phyloP scores from a whole-genome alignment of 1,140 invertebrate genomes.

The Drosophila prosaltans region DNA sequence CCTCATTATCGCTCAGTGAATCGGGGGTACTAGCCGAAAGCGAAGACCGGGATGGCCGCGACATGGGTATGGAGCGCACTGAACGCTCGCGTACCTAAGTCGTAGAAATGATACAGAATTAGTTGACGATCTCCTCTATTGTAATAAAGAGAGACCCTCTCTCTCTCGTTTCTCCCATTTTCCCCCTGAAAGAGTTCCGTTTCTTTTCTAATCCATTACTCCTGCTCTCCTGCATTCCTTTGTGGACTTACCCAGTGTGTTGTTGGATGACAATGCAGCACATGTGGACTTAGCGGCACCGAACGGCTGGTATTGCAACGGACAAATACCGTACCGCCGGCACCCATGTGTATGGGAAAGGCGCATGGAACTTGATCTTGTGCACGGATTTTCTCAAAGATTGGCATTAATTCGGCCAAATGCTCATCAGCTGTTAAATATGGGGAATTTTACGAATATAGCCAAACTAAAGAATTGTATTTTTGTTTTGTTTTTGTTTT shows the following conservation, averaged over 20 bases:
- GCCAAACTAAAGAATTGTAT: slow-evolving; percentile 19
- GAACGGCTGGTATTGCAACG: slow-evolving; percentile 82
- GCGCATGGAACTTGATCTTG: slow-evolving; percentile 93
- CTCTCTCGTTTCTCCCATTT: slow-evolving; percentile 2
- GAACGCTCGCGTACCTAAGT: slow-evolving; percentile 94
- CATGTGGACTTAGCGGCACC: slow-evolving; percentile 82
- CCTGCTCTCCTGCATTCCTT: slow-evolving; percentile 6
- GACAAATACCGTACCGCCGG: slow-evolving; percentile 83
- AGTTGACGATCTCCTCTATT: too few relatives aligned
- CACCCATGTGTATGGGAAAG: slow-evolving; percentile 92
- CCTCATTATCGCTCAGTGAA: slow-evolving; percentile 93
- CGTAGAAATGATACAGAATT: too few relatives aligned
- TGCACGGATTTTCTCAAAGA: slow-evolving; percentile 95
- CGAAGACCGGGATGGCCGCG: slow-evolving; percentile 88
- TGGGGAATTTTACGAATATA: slow-evolving; percentile 32
- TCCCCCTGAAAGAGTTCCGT: neutral
- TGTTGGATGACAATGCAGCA: slow-evolving; percentile 85
- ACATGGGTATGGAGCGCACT: slow-evolving; percentile 92
- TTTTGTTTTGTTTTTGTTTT: slow-evolving; percentile 14
- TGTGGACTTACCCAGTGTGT: slow-evolving; percentile 87
- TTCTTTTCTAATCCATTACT: neutral
- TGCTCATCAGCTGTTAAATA: slow-evolving; percentile 92
- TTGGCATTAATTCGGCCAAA: slow-evolving; percentile 95
- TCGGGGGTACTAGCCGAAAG: slow-evolving; percentile 92
- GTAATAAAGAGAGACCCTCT: slow-evolving; percentile 14